Conservation (phyloP, 2,113 vertebrate species). For the Lates calcarifer region DNA sequence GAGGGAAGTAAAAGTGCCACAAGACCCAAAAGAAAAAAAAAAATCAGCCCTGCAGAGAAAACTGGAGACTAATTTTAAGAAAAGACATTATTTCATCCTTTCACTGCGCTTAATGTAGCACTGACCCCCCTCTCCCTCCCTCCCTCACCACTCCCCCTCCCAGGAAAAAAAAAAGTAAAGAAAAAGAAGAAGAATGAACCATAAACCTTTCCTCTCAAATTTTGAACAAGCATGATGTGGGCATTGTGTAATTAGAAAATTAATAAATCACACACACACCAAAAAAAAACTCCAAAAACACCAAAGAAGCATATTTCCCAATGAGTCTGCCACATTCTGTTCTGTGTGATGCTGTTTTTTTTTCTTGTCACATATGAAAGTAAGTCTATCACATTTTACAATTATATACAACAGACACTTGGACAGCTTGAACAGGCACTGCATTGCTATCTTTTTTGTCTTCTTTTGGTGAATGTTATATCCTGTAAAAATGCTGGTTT, state of each 20-base stretch:
- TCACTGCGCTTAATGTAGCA: conserved; percentile 91
- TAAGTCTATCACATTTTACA: conserved; percentile 95
- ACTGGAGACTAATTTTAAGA: conserved; percentile 89
- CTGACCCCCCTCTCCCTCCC: conserved; percentile 59
- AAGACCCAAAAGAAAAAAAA: conserved; percentile 92
- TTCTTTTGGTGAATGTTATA: conserved; percentile 96
- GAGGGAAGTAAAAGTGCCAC: conserved; percentile 91
- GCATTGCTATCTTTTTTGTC: conserved; percentile 86
- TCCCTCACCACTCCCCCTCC: not conserved
- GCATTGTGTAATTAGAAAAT: conserved; percentile 89
- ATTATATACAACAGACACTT: conserved; percentile 95
- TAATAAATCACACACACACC: conserved; percentile 90
- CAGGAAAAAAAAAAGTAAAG: conserved; percentile 1
- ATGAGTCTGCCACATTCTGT: conserved; percentile 91
- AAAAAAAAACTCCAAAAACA: conserved; percentile 73
- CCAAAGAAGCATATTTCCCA: conserved; percentile 78
- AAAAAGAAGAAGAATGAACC: conserved; percentile 82
- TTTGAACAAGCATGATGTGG: conserved; percentile 84
- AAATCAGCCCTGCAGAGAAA: conserved; percentile 95
- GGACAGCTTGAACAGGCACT: conserved; percentile 99
- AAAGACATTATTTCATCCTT: conserved; percentile 88
- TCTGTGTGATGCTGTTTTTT: conserved; percentile 67
- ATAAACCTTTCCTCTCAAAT: conserved; percentile 85
- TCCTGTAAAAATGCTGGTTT: conserved; percentile 94
- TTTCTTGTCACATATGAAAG: conserved; percentile 88